Evolutionary conservation across 2,888 invertebrate species (phyloP).

Genomic region (Platypus cylindrus): DNA sequence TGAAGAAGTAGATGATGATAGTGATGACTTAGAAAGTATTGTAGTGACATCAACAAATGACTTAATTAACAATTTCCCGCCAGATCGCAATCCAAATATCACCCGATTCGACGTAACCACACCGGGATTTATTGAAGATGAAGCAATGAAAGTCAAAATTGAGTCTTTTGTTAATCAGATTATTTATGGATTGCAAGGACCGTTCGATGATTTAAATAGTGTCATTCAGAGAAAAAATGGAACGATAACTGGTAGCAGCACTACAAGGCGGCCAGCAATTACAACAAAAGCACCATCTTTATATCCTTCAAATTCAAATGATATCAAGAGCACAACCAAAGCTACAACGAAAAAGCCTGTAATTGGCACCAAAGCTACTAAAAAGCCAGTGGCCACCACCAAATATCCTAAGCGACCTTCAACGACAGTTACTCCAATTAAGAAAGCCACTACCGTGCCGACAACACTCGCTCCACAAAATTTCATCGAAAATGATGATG

Average conservation of each 20-base stretch:
- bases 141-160: conserved; percentile 63
- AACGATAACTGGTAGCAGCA: conserved; percentile 22
- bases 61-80: conserved; percentile 66
- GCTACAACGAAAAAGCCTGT: conserved; percentile 26
- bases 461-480: conserved; percentile 36
- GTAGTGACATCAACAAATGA: conserved; percentile 50
- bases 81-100: conserved; percentile 71
- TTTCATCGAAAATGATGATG: conserved; percentile 28
- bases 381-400: conserved; percentile 24
- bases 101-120: conserved; percentile 62
- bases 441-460: too few relatives aligned
- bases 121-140: conserved; percentile 64
- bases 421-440: too few relatives aligned
- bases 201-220: conserved; percentile 68
- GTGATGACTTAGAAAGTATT: conserved; percentile 25
- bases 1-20: conserved; percentile 20
- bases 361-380: conserved; percentile 30
- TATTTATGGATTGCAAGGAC: conserved; percentile 69
- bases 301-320: conserved; percentile 22
- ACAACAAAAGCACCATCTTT: conserved; percentile 26
- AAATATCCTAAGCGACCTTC: conserved; percentile 25
- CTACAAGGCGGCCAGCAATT: conserved; percentile 24
- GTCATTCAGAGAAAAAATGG: conserved; percentile 46
- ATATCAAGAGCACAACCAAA: conserved; percentile 31
- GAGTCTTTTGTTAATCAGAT: conserved; percentile 73